Percentiles rank a stretch among this genome's conserved stretches.
Evolutionary conservation across 2,888 invertebrate species (phyloP).

Genomic region (Aproaerema taeniolella): DNA sequence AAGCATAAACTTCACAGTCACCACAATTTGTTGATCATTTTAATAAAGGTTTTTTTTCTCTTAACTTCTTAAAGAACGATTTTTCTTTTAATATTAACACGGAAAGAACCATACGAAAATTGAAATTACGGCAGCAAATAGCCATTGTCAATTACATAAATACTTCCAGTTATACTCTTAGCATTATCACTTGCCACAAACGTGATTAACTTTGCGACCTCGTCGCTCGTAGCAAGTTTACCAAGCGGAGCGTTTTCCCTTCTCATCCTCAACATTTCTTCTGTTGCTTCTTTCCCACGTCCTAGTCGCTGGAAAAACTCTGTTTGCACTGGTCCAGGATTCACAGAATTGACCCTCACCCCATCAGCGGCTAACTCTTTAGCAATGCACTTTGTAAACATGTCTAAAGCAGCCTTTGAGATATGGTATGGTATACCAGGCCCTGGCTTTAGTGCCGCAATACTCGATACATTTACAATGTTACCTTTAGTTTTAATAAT

Average conservation of each 20-base stretch:
- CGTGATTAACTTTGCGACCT: constrained; percentile 17
- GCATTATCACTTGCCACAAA: constrained; percentile 21
- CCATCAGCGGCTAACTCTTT: constrained; percentile 73
- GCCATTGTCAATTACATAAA: constrained; percentile 10
- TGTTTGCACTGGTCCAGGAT: neutral
- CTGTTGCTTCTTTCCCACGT: constrained; percentile 1
- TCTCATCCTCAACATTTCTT: constrained; percentile 3
- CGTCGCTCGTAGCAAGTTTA: constrained; percentile 13
- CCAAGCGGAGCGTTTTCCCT: constrained; percentile 8
- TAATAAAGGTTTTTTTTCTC: no score
- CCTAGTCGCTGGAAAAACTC: constrained; percentile 7
- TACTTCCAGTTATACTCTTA: constrained; percentile 15
- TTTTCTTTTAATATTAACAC: no score
- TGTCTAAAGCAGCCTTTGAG: constrained; percentile 85
- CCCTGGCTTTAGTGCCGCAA: constrained; percentile 6
- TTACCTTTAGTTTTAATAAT: constrained; percentile 24
- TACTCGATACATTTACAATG: constrained; percentile 25
- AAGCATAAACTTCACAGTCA: no score
- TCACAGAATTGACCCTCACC: constrained; percentile 79
- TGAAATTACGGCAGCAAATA: neutral
- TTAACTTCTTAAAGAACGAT: no score
- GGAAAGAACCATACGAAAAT: no score
- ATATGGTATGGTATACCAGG: constrained; percentile 68
- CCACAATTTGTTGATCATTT: no score
- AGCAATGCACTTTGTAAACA: constrained; percentile 82